phyloP scores from a whole-genome alignment of 2,113 vertebrate genomes.

The Montifringilla adamsi region DNA sequence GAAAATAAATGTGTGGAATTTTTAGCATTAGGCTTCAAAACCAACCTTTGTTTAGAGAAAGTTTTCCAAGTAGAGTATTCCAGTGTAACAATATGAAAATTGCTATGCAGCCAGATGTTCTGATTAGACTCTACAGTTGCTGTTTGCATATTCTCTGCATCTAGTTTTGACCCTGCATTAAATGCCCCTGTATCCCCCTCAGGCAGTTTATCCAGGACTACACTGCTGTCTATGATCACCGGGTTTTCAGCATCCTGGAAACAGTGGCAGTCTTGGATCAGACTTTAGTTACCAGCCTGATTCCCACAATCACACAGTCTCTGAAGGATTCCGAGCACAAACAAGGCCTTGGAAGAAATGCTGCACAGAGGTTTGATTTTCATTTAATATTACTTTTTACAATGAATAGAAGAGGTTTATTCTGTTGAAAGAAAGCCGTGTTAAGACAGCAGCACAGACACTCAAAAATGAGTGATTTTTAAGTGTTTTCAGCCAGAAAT shows the following conservation, averaged over 20 bases:
- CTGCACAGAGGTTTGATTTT: slow-evolving; percentile 79
- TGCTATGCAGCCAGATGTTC: neutral
- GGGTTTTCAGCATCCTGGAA: slow-evolving; percentile 86
- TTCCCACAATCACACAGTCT: slow-evolving; percentile 83
- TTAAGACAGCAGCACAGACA: neutral
- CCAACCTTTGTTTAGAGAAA: neutral
- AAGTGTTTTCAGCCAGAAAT: neutral
- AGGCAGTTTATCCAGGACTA: slow-evolving; percentile 91
- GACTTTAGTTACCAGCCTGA: slow-evolving; percentile 76
- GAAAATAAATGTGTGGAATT: neutral
- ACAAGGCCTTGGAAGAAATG: slow-evolving; percentile 89
- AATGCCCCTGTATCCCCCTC: slow-evolving; percentile 34
- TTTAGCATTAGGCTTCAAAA: neutral
- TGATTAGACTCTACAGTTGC: neutral
- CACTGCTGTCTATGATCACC: slow-evolving; percentile 78
- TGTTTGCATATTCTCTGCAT: slow-evolving; percentile 1
- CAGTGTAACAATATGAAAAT: neutral
- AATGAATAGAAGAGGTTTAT: neutral
- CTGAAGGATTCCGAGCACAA: slow-evolving; percentile 87
- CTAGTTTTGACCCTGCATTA: neutral
- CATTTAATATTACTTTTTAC: neutral
- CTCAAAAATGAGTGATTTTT: neutral
- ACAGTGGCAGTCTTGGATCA: slow-evolving; percentile 80
- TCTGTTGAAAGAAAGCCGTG: neutral
- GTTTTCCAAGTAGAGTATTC: neutral